phyloP scores from a whole-genome alignment of 2,113 vertebrate genomes.

The Ceyx cyanopectus region DNA sequence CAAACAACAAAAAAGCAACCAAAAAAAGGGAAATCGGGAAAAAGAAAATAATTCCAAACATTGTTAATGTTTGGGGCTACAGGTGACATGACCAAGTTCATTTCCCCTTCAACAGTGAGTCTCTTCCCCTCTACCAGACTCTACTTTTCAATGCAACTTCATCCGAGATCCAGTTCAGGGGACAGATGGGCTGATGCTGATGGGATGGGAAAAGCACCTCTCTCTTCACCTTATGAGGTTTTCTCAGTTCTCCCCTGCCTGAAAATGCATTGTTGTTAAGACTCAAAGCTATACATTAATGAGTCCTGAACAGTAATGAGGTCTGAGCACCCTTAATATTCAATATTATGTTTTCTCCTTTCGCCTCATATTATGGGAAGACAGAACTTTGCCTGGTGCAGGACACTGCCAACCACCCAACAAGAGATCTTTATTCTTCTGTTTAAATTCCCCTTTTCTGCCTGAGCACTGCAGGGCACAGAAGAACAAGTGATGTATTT shows the following conservation, averaged over 20 bases:
- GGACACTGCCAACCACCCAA: not conserved
- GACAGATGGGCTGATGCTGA: not conserved
- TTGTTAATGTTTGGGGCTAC: not conserved
- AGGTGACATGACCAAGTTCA: not conserved
- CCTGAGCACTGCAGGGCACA: not conserved
- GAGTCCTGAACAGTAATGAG: not conserved
- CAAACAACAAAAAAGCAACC: no score
- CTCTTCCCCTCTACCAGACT: not conserved
- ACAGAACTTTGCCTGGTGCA: not conserved
- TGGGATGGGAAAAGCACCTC: not conserved
- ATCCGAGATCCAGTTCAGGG: not conserved
- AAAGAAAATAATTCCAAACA: not conserved
- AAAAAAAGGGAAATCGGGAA: not conserved
- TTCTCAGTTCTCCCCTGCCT: not conserved
- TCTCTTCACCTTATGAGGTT: not conserved
- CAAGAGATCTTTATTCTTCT: not conserved
- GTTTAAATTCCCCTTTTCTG: not conserved
- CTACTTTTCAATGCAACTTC: not conserved
- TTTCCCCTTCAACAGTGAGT: not conserved
- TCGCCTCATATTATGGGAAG: not conserved
- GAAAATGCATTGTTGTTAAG: not conserved
- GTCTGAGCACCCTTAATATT: not conserved
- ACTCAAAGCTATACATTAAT: not conserved
- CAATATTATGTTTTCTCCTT: not conserved
- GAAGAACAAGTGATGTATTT: conserved; percentile 3